Evolutionary conservation across 2,113 vertebrate species (phyloP).

Genomic region (Phyllostomus hastatus): DNA sequence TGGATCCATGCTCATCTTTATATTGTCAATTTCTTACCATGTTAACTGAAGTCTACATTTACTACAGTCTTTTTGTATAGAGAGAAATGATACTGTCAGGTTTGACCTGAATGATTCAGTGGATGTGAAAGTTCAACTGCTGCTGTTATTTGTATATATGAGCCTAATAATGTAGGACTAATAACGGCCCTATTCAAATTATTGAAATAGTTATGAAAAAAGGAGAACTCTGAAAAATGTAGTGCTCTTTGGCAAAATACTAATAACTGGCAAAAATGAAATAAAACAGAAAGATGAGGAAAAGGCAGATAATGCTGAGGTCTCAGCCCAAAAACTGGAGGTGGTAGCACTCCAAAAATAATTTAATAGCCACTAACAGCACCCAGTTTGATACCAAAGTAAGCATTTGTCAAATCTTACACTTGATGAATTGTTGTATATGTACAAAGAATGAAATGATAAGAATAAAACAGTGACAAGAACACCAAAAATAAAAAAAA

Average conservation of each 20-base stretch:
- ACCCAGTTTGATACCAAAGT: background rate
- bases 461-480: background rate
- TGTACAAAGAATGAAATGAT: background rate
- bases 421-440: background rate
- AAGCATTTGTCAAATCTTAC: background rate
- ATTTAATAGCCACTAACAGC: background rate
- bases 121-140: background rate
- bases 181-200: background rate
- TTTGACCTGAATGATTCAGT: background rate
- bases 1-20: background rate
- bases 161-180: background rate
- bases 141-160: background rate
- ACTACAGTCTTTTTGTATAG: background rate
- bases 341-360: background rate
- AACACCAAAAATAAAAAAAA: background rate
- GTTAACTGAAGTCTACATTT: background rate
- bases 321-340: background rate
- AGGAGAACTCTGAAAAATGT: background rate
- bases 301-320: background rate
- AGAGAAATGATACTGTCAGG: background rate
- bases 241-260: background rate
- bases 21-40: background rate
- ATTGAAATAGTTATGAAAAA: background rate
- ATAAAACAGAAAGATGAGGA: background rate
- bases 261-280: background rate